phyloP scores from a whole-genome alignment of 2,888 invertebrate genomes.

The Nebria brevicollis region DNA sequence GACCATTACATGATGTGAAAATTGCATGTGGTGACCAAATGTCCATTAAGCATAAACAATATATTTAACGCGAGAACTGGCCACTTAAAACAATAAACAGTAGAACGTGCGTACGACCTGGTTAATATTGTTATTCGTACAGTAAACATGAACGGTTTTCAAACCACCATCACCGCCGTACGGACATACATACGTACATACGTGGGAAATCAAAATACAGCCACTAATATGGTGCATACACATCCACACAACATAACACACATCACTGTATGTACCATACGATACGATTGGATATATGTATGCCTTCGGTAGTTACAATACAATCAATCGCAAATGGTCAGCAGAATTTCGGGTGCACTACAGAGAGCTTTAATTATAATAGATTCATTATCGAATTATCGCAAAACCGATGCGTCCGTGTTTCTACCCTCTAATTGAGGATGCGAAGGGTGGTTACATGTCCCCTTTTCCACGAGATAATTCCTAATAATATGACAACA shows the following conservation, averaged over 20 bases:
- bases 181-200: neutral
- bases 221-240: constrained; percentile 35
- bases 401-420: constrained; percentile 8
- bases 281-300: constrained; percentile 15
- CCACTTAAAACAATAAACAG: constrained; percentile 43
- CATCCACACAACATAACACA: neutral
- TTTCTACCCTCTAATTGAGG: constrained; percentile 5
- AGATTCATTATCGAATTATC: constrained; percentile 51
- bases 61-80: constrained; percentile 33
- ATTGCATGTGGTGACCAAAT: constrained; percentile 12
- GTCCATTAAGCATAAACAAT: constrained; percentile 36
- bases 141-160: constrained; percentile 25
- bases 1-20: constrained; percentile 15
- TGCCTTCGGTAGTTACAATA: constrained; percentile 3
- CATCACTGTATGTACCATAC: neutral
- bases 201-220: constrained; percentile 45
- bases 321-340: constrained; percentile 32
- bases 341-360: constrained; percentile 28
- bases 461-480: neutral
- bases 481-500: neutral
- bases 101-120: constrained; percentile 31
- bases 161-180: neutral
- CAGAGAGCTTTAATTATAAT: constrained; percentile 49
- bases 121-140: constrained; percentile 45
- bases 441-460: neutral